Base-by-base conservation (phyloP, 1,140 invertebrate genomes). In the Drosophila erecta region DNA sequence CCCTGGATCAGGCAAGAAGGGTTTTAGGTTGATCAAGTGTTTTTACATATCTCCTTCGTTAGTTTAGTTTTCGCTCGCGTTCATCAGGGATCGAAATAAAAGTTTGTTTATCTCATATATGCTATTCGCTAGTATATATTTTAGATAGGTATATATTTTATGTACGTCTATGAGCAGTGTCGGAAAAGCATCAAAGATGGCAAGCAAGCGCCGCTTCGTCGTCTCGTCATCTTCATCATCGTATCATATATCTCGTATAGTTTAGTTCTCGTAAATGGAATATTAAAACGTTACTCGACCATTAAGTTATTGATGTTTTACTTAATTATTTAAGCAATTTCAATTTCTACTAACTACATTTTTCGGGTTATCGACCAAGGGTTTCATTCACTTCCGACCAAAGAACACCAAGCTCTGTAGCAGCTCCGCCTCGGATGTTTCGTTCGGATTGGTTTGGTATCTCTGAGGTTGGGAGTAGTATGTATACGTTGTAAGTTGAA, bases 341-440 rank as follows among this genome's bases (percentile, higher is more conserved):
- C 58, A 89, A 89, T 90, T 89, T 90, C 76, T 90, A 90, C 85
- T 89, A 90, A 65, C 85, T 90, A 85, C 85, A 41, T 73, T 81
- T 90, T 76, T 77, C 40, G 38, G 64, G 64, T 41, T 27, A 43
- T 22, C 61, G 50, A 43, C 14, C 20, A 54, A 54, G 40, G 14
- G 17, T 37, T 37, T 37, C 12, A 37, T 4, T 38, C 37, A 38
- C 14, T n/a, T 43, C 40, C 12, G 40, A 15, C 15, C 44, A 30
- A 41, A 54, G 59, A 43, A 43, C 50, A 38, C 59, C 37, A 37
- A 57, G 20, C 55, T 38, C 12, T 33, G 22, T 30, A 40, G 24
- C 61, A 24, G 37, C 60, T 41, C 17, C 24, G 27, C 20, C 14
- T 30, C 30, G 60, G 15, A 30, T 40, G n/a, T 33, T 43, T 66